Evolutionary conservation across 2,113 vertebrate species (phyloP), one percentile per base, ranked within the genome.

Genomic region (Brevimyrus niger): DNA sequence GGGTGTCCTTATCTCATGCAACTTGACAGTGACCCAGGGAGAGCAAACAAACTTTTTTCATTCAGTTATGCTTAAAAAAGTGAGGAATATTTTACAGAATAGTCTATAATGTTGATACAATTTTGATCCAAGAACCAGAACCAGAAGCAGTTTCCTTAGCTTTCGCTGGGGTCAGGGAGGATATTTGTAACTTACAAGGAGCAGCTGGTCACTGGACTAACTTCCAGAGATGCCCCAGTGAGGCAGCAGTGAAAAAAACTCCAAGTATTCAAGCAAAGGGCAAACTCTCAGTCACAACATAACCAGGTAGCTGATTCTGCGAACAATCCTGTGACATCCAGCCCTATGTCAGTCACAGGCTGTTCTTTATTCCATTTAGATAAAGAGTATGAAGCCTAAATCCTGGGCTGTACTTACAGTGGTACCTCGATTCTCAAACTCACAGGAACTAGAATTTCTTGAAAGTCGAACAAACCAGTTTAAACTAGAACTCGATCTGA

Each of bases 341-440:
- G 11, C 31, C 73, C 35, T 42, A 7, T 80, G 35, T 80, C 73
- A 80, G 44, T 85, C 82, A n/a, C 21, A 11, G 23, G 21, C 42
- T 48, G 82, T 88, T 90, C 89, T 89, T 5, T 90, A 87, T 89
- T 51, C 90, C 91, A 91, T 90, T 90, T 89, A 93, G 92, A 94
- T 92, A 91, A 92, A 91, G 90, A 89, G 90, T 84, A 89, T 93
- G 92, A 94, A 93, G 94, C 90, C 91, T 93, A 92, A 94, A 94
- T 92, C 91, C 93, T 94, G 94, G 91, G 90, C 91, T 89, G 91
- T 92, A 92, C 92, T 91, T 92, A n/a, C n/a, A n/a, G n/a, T n/a
- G n/a, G n/a, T n/a, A n/a, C n/a, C n/a, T n/a, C n/a, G n/a, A n/a
- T n/a, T n/a, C n/a, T n/a, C n/a, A n/a, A n/a, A n/a, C n/a, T n/a